Conservation (phyloP, 1,140 invertebrate species). For the Cherax destructor region DNA sequence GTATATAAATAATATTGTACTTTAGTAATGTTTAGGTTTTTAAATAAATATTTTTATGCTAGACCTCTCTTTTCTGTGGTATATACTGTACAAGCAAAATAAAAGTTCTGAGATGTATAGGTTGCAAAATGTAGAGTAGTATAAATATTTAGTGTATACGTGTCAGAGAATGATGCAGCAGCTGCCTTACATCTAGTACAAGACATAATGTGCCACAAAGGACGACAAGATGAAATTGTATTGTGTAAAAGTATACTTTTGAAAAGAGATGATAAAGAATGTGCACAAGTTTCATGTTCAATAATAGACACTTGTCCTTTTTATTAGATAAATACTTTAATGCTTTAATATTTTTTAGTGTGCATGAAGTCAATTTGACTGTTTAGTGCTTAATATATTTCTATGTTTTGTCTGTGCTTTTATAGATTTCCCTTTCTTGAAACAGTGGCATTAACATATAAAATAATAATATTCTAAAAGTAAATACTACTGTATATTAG, state of each 20-base stretch:
- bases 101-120: neutral
- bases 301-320: neutral
- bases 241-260: neutral
- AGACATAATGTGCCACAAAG: neutral
- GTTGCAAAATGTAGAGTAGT: neutral
- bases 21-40: neutral
- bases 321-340: neutral
- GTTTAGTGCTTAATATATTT: neutral
- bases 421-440: neutral
- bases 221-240: neutral
- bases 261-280: neutral
- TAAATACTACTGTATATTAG: neutral
- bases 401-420: neutral
- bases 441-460: neutral
- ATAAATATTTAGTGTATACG: neutral
- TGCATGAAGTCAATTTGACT: neutral
- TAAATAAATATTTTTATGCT: neutral
- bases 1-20: neutral
- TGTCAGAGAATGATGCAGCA: neutral
- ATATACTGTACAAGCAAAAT: neutral
- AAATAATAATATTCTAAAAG: neutral
- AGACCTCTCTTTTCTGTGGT: neutral
- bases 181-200: slow-evolving; percentile 11
- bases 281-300: neutral
- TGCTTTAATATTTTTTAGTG: neutral